These are phyloP conservation scores for Sander lucioperca DNA, from an alignment of 2,113 vertebrate species.

Conservation along the genomic window DNA sequence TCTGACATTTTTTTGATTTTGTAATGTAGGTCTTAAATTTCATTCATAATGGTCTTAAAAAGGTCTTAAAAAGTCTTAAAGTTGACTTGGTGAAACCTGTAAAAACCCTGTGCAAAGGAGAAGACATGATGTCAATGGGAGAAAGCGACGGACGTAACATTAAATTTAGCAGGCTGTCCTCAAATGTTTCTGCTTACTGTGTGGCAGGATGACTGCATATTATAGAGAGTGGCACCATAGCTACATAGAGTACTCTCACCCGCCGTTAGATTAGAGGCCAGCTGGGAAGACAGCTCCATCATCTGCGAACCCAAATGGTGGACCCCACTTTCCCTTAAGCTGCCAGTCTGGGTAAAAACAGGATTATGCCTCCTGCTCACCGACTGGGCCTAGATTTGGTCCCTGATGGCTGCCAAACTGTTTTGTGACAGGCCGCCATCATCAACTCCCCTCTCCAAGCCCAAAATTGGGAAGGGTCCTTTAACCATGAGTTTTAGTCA, in stretches of 20 bases:
- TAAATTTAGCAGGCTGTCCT: conserved; percentile 53
- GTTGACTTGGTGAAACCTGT: too few relatives aligned
- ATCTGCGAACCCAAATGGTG: conserved; percentile 82
- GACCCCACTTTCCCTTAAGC: conserved; percentile 75
- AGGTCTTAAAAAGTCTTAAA: too few relatives aligned
- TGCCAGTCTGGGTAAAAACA: conserved; percentile 80
- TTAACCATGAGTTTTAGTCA: conserved; percentile 27
- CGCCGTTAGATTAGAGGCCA: conserved; percentile 78
- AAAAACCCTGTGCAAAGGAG: conserved; percentile 3
- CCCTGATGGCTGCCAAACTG: conserved; percentile 62
- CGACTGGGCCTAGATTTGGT: conserved; percentile 72
- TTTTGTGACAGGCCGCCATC: conserved; percentile 57
- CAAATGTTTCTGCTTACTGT: conserved; percentile 50
- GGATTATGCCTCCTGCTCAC: conserved; percentile 80
- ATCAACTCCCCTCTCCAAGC: conserved; percentile 38
- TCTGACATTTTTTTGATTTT: too few relatives aligned
- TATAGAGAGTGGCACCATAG: conserved; percentile 55
- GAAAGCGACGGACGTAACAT: conserved; percentile 32
- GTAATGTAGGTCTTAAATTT: too few relatives aligned
- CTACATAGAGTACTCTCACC: conserved; percentile 54
- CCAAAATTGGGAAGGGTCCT: conserved; percentile 29
- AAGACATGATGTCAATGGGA: conserved; percentile 19
- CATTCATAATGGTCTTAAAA: too few relatives aligned
- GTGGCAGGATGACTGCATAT: conserved; percentile 56
- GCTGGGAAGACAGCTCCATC: conserved; percentile 79